A percentile compares a stretch with the other conserved stretches of the same genome.
Conservation (phyloP, 2,113 vertebrate species). For the Acinonyx jubatus region DNA sequence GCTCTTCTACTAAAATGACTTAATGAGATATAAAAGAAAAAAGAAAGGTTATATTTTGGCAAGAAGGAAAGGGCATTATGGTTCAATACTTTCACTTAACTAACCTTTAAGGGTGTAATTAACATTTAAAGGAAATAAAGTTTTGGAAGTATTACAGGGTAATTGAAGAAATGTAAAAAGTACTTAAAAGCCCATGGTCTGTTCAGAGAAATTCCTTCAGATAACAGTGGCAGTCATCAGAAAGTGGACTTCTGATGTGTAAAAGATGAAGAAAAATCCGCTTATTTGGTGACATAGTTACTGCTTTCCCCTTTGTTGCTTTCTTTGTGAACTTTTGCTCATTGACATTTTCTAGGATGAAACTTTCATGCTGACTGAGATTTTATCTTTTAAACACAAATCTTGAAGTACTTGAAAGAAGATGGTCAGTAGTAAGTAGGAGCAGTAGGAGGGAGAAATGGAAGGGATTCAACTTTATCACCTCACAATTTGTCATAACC, state of each 20-base stretch:
- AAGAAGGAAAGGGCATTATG: slow-evolving; percentile 84
- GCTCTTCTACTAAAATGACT: slow-evolving; percentile 63
- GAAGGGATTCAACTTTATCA: neutral
- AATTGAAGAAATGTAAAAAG: slow-evolving; percentile 73
- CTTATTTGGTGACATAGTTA: slow-evolving; percentile 28
- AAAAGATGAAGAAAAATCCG: slow-evolving; percentile 52
- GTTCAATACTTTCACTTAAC: slow-evolving; percentile 87
- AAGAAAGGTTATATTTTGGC: slow-evolving; percentile 82
- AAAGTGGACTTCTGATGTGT: slow-evolving; percentile 59
- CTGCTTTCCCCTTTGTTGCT: slow-evolving; percentile 47
- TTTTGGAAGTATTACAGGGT: slow-evolving; percentile 75
- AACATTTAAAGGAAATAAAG: slow-evolving; percentile 91
- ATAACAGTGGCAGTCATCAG: slow-evolving; percentile 65
- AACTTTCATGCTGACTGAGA: slow-evolving; percentile 39
- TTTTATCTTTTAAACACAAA: slow-evolving; percentile 55
- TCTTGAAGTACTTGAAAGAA: neutral
- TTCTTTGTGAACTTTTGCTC: slow-evolving; percentile 34
- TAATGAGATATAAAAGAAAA: slow-evolving; percentile 85
- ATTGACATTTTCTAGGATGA: slow-evolving; percentile 64
- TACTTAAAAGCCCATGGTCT: slow-evolving; percentile 68
- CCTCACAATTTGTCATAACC: neutral
- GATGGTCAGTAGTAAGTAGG: neutral
- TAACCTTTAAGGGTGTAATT: slow-evolving; percentile 92
- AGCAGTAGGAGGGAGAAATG: neutral
- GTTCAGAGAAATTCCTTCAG: slow-evolving; percentile 70